Percentiles rank a stretch among this genome's conserved stretches.
phyloP scores from a whole-genome alignment of 2,888 invertebrate genomes.

The Margaritifera margaritifera region DNA sequence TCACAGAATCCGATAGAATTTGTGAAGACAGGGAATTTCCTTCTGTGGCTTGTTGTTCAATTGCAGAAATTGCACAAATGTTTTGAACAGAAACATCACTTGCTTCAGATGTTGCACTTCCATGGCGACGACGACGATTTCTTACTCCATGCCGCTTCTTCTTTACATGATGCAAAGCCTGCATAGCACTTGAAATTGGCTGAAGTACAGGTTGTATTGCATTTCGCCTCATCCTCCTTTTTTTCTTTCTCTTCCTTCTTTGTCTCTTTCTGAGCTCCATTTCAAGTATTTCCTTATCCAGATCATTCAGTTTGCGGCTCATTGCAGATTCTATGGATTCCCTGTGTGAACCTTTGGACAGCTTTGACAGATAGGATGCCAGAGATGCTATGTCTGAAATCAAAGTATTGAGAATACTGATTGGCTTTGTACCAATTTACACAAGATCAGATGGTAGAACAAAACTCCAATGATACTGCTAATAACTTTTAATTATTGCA shows the following conservation, averaged over 20 bases:
- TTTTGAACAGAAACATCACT: slow-evolving; percentile 54
- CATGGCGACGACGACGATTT: slow-evolving; percentile 31
- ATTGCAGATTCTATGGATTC: slow-evolving; percentile 89
- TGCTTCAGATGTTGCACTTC: slow-evolving; percentile 55
- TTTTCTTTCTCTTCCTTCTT: slow-evolving; percentile 45
- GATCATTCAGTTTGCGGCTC: slow-evolving; percentile 41
- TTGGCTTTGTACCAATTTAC: neutral
- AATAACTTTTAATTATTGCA: neutral
- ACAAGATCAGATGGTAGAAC: neutral
- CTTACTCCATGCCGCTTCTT: slow-evolving; percentile 13
- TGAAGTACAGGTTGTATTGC: slow-evolving; percentile 52
- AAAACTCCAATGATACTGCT: neutral
- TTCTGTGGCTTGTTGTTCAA: slow-evolving; percentile 39
- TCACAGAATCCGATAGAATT: slow-evolving; percentile 33
- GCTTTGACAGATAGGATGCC: slow-evolving; percentile 30
- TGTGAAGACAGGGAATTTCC: slow-evolving; percentile 39
- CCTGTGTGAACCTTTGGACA: slow-evolving; percentile 74
- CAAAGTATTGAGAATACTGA: neutral
- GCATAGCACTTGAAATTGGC: slow-evolving; percentile 47
- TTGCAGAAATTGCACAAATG: slow-evolving; percentile 37
- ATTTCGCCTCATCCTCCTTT: slow-evolving; percentile 37
- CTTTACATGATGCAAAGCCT: slow-evolving; percentile 37
- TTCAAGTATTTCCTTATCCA: slow-evolving; percentile 31
- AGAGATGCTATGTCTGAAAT: slow-evolving; percentile 50
- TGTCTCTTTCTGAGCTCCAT: slow-evolving; percentile 35